A percentile compares a stretch with the other conserved stretches of the same genome.
Evolutionary conservation across 1,140 invertebrate species (phyloP).

Genomic region (Drosophila parvula): DNA sequence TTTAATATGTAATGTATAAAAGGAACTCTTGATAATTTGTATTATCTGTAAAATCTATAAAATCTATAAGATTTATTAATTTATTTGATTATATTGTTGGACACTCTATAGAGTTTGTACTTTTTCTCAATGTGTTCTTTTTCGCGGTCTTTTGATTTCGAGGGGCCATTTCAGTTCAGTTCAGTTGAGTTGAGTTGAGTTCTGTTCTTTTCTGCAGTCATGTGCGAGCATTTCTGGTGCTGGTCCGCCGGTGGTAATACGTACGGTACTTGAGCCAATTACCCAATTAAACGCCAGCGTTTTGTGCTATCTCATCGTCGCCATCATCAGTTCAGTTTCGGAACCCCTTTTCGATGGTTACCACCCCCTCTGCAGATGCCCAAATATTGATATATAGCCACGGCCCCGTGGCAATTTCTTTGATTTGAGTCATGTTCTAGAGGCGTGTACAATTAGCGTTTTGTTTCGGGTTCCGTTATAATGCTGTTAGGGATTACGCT

Average conservation of each 20-base stretch:
- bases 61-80: too few species aligned
- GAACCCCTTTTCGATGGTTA: background rate
- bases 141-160: slow-evolving; percentile 30
- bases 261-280: slow-evolving; percentile 82
- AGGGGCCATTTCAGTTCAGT: slow-evolving; percentile 31
- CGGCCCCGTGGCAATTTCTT: slow-evolving; percentile 61
- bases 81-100: background rate
- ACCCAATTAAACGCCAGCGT: slow-evolving; percentile 80
- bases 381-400: slow-evolving; percentile 74
- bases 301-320: slow-evolving; percentile 80
- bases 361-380: slow-evolving; percentile 50
- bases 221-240: slow-evolving; percentile 68
- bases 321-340: slow-evolving; percentile 39
- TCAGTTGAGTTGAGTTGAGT: slow-evolving; percentile 28
- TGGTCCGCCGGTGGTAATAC: slow-evolving; percentile 64
- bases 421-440: slow-evolving; percentile 80
- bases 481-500: slow-evolving; percentile 76
- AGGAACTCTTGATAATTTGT: background rate
- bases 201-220: slow-evolving; percentile 32
- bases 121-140: slow-evolving; percentile 18
- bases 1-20: background rate
- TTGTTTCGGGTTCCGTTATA: slow-evolving; percentile 77
- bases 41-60: background rate
- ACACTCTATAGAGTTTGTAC: background rate
- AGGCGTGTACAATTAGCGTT: slow-evolving; percentile 81